Evolutionary conservation across 92 coral and sea anemone genomes (phyloP).

Genomic region (Porites evermanni): DNA sequence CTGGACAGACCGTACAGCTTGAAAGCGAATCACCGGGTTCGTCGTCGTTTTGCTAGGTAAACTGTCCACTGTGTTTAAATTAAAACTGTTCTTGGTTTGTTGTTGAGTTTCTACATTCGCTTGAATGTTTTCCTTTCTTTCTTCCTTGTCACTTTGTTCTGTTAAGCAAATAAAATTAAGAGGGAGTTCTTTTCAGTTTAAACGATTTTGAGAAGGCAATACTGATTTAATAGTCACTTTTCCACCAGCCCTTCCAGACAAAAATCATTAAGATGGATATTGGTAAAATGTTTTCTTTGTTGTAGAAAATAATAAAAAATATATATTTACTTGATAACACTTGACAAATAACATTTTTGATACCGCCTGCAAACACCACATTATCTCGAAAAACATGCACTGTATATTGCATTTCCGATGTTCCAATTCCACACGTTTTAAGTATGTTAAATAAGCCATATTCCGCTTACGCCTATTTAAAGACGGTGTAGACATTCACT

Average conservation of each 20-base stretch:
- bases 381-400: not conserved
- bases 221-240: not conserved
- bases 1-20: constrained; percentile 34
- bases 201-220: not conserved
- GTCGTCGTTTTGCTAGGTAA: constrained; percentile 29
- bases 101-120: constrained; percentile 24
- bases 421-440: not conserved
- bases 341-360: constrained; percentile 22
- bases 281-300: constrained; percentile 29
- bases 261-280: constrained; percentile 2
- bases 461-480: not conserved
- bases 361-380: constrained; percentile 18
- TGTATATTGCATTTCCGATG: constrained; percentile 33
- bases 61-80: constrained; percentile 15
- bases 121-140: constrained; percentile 60
- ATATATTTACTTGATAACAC: constrained; percentile 28
- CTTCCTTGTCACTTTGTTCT: constrained; percentile 70
- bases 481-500: not conserved
- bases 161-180: constrained; percentile 24
- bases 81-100: constrained; percentile 9
- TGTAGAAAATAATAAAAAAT: constrained; percentile 10
- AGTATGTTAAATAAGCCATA: not conserved
- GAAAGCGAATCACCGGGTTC: constrained; percentile 34
- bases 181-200: not conserved
- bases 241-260: not conserved